Base-by-base conservation (phyloP, 2,797 vertebrate species). In the Eulemur coronatus region DNA sequence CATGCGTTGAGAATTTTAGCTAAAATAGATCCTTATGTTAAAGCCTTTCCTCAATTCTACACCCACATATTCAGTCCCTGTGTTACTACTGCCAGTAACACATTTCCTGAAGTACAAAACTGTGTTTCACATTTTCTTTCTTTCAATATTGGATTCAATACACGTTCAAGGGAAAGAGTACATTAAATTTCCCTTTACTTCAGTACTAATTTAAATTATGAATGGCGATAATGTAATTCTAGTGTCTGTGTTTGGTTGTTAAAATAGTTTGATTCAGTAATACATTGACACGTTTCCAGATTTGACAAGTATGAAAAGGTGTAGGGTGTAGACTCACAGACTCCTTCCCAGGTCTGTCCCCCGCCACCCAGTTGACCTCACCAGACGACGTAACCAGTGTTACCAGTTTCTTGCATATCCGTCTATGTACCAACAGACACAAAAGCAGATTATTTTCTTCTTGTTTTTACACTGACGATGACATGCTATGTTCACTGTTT, bases 141-240 rank as follows among this genome's bases (percentile, higher is more conserved):
- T 91, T 89, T 79, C 52, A 76, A 14, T 92, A 50, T 59, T 82
- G n/a, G 46, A 52, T 78, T 91, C 87, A 72, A 52, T 46, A 24
- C n/a, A 26, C 38, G 22, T 73, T 86, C 50, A 89, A 63, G 50
- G 63, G 52, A 65, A 94, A 63, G 50, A 70, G 20, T 52, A 43
- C 14, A 26, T 84, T 94, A 84, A 80, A 86, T 94, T 95, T 95
- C 48, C 48, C 50, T 82, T 87, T 84, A 94, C 38, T 41, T 94
- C 30, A 85, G n/a, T 38, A 50, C 52, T 35, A 13, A 38, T 85
- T 89, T 93, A 84, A 95, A 65, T 97, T 84, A 65, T 78, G 85
- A 80, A 87, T 80, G 59, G 69, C 94, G 38, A 33, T 46, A 35
- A 41, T 86, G 28, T 86, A 84, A 92, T 43, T 55, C 41, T 73